Percentiles rank a stretch among this genome's conserved stretches.
Evolutionary conservation across 2,888 invertebrate species (phyloP).

Genomic region (Dasypolia templi): DNA sequence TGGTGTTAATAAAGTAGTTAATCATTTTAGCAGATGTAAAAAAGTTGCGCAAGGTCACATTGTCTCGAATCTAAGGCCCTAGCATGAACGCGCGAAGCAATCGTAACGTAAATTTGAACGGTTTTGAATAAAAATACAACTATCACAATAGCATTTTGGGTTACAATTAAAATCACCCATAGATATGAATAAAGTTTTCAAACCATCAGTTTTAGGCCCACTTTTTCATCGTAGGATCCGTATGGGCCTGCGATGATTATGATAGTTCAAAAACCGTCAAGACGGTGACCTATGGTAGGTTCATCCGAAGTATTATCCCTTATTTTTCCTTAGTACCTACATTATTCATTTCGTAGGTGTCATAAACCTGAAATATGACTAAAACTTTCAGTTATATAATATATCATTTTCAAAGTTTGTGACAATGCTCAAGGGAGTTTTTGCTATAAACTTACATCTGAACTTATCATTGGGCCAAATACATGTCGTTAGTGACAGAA

Average conservation of each 20-base stretch:
- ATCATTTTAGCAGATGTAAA: too few species aligned
- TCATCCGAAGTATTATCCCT: not conserved
- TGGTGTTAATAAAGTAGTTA: not conserved
- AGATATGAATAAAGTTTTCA: too few species aligned
- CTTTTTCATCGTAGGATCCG: too few species aligned
- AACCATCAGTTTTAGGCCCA: too few species aligned
- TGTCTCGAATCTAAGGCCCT: too few species aligned
- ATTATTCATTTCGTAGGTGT: not conserved
- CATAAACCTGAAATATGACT: constrained; percentile 20
- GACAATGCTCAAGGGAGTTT: constrained; percentile 16
- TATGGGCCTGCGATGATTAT: not conserved
- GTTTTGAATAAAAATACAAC: too few species aligned
- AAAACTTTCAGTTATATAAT: constrained; percentile 25
- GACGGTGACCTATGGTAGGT: not conserved
- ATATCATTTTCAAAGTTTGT: constrained; percentile 41
- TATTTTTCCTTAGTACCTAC: not conserved
- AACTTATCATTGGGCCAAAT: constrained; percentile 22
- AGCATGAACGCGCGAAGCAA: too few species aligned
- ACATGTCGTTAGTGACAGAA: constrained; percentile 1
- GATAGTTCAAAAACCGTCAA: not conserved
- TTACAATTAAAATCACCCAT: too few species aligned
- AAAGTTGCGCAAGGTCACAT: too few species aligned
- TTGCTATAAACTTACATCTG: not conserved
- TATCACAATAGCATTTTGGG: too few species aligned
- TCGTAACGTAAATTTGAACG: too few species aligned